A percentile compares a stretch with the other conserved stretches of the same genome.
Evolutionary conservation across 2,113 vertebrate genomes (phyloP).

Genomic region (Anoura caudifer): DNA sequence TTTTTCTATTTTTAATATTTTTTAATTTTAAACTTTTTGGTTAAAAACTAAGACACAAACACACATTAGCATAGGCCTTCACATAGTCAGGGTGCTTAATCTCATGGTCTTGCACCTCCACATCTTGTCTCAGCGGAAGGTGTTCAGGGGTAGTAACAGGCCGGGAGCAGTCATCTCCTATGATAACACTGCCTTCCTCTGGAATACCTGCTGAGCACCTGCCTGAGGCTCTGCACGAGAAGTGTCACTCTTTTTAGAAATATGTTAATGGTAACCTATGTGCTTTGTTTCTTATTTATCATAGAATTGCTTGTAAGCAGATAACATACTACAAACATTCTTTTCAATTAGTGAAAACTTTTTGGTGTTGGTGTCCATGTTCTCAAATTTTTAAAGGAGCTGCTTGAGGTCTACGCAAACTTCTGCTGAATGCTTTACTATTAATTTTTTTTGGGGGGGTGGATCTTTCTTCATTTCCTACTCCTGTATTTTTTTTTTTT

Average conservation of each 20-base stretch:
- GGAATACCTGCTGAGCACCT: not conserved
- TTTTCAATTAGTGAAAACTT: not conserved
- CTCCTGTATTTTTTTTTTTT: too few species aligned
- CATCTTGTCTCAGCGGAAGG: not conserved
- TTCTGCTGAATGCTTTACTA: not conserved
- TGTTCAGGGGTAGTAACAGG: not conserved
- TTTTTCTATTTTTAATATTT: not conserved
- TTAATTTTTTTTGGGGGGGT: not conserved
- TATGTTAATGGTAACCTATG: not conserved
- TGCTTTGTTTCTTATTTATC: not conserved
- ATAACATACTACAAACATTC: not conserved
- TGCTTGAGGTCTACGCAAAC: not conserved
- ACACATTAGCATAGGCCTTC: not conserved
- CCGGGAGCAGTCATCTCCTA: not conserved
- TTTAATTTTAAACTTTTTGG: not conserved
- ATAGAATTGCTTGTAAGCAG: not conserved
- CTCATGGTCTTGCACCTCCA: not conserved
- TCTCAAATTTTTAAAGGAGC: not conserved
- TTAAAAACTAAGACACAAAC: not conserved
- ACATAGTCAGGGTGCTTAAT: not conserved
- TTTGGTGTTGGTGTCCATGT: not conserved
- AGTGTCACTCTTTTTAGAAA: not conserved
- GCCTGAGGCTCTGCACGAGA: not conserved
- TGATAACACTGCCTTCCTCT: not conserved
- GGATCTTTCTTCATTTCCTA: not conserved